A percentile compares a stretch with the other conserved stretches of the same genome.
Conservation (phyloP, 2,888 invertebrate species). For the Cerceris rybyensis region DNA sequence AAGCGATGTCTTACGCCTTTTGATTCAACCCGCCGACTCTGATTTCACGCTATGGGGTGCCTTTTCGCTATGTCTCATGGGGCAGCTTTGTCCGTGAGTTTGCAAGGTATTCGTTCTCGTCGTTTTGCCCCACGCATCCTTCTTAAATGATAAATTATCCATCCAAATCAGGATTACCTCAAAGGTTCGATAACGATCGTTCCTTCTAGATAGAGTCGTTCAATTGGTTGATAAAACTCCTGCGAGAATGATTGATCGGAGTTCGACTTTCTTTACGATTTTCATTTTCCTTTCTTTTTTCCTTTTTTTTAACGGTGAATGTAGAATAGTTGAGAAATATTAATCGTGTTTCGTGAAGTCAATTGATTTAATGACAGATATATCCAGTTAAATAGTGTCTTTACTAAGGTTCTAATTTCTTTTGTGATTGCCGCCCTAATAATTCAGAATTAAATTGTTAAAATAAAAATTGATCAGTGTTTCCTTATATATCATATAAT, state of each 20-base stretch:
- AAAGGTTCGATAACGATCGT: slow-evolving; percentile 52
- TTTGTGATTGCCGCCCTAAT: too few relatives aligned
- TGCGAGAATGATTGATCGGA: slow-evolving; percentile 42
- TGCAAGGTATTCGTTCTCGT: slow-evolving; percentile 19
- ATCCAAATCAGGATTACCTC: slow-evolving; percentile 48
- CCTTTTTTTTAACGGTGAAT: background rate
- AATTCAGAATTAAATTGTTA: too few relatives aligned
- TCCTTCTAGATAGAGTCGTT: slow-evolving; percentile 49
- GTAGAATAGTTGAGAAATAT: too few relatives aligned
- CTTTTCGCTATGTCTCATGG: background rate
- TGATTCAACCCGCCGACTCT: slow-evolving; percentile 12
- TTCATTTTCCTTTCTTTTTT: background rate
- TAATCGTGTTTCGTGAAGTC: too few relatives aligned
- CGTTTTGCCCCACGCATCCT: slow-evolving; percentile 41
- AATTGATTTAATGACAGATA: too few relatives aligned
- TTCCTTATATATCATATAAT: too few relatives aligned
- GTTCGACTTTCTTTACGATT: slow-evolving; percentile 1
- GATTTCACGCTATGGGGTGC: slow-evolving; percentile 27
- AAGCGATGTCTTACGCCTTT: background rate
- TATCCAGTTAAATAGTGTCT: too few relatives aligned
- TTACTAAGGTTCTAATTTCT: too few relatives aligned
- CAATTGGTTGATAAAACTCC: slow-evolving; percentile 10
- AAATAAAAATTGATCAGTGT: too few relatives aligned
- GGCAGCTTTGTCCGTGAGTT: slow-evolving; percentile 24
- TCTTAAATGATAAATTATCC: slow-evolving; percentile 45